Conservation (phyloP, 2,888 invertebrate genomes). For the Eristalis intricaria region DNA sequence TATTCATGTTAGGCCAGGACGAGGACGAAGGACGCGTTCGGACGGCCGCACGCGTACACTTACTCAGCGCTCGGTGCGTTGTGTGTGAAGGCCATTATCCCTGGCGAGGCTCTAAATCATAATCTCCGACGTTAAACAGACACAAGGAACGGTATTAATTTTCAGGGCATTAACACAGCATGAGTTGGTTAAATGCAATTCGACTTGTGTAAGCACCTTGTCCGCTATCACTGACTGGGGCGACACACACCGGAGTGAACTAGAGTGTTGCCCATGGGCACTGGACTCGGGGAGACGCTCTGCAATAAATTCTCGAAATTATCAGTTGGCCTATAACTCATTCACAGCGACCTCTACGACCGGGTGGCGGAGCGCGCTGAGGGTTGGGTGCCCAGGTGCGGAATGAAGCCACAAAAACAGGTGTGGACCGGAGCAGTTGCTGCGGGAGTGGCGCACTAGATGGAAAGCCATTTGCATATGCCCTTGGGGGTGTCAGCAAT, state of each 20-base stretch:
- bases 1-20: conserved; percentile 41
- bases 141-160: conserved; percentile 52
- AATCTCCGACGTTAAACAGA: conserved; percentile 60
- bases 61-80: neutral
- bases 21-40: no score
- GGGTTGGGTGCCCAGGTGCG: neutral
- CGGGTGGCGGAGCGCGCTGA: neutral
- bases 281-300: conserved; percentile 13
- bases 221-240: conserved; percentile 14
- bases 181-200: conserved; percentile 66
- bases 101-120: conserved; percentile 52
- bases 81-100: conserved; percentile 55
- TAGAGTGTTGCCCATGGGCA: neutral
- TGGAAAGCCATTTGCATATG: neutral
- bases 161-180: conserved; percentile 64
- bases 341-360: neutral
- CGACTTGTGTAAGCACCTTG: conserved; percentile 70
- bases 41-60: neutral
- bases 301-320: conserved; percentile 57
- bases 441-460: neutral
- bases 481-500: neutral
- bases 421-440: neutral
- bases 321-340: conserved; percentile 45
- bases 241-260: neutral
- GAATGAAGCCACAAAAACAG: neutral